Base-by-base conservation (phyloP, 2,113 vertebrate genomes). In the Chloroceryle aenea region DNA sequence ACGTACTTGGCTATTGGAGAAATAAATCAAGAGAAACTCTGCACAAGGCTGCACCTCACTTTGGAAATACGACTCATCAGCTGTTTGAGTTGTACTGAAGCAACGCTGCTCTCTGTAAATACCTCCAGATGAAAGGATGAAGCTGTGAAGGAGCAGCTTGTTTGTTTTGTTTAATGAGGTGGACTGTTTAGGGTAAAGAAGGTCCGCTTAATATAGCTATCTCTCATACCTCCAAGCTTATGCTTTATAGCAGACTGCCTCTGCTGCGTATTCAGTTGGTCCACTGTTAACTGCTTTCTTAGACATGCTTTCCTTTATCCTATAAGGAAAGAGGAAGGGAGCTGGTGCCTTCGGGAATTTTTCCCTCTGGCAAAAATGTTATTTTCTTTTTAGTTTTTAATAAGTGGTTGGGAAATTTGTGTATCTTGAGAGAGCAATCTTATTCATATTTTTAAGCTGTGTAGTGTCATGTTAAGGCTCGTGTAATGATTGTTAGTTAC, bases 301-400 rank as follows among this genome's bases (percentile, higher is more conserved):
- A 38, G 32, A 40, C 6, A 4, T 14, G 17, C 21, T 45, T 72
- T 4, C 5, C 43, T 45, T 45, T 36, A 14, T 45, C 15, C 0
- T n/a, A 7, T 69, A n/a, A 58, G 32, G 63, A 38, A 77, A 82
- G 13, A 2, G 8, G 12, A 8, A 7, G 12, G 11, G 3, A 69
- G 17, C 20, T 73, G 27, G 10, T 74, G n/a, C n/a, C 7, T 5
- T 17, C 53, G 55, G 27, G 10, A 62, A 4, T 27, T 76, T 76
- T 92, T 67, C 3, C 29, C 25, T 76, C 48, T 22, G 2, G n/a
- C 27, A 75, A 75, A 56, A 34, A 48, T 12, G 6, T 27, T 6
- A 14, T 66, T 85, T 90, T 4, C 8, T 36, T 52, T 30, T 43
- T 50, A 48, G 3, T 19, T 71, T 83, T 84, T 75, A 25, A 0